phyloP scores from a whole-genome alignment of 2,113 vertebrate genomes.

The Chionodraco myersi region DNA sequence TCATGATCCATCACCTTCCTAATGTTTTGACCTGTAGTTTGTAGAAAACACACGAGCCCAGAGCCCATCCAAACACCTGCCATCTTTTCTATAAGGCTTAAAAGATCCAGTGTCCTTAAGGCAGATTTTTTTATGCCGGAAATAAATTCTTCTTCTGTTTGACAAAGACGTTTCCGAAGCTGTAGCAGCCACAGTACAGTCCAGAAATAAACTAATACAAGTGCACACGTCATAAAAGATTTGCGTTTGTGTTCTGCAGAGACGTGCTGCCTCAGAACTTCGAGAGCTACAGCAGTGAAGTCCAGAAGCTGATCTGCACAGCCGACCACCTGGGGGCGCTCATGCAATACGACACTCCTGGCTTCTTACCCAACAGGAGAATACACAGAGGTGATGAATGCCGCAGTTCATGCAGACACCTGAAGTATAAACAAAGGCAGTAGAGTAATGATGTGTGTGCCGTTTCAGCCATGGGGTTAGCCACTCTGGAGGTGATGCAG shows the following conservation, averaged over 20 bases:
- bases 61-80: background rate
- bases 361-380: slow-evolving; percentile 95
- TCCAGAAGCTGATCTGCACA: slow-evolving; percentile 93
- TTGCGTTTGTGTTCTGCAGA: slow-evolving; percentile 74
- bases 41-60: background rate
- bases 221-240: background rate
- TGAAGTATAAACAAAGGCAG: background rate
- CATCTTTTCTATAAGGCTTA: background rate
- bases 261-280: slow-evolving; percentile 96
- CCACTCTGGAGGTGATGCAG: slow-evolving; percentile 97
- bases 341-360: slow-evolving; percentile 97
- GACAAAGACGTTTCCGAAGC: background rate
- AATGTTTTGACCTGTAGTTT: background rate
- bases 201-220: background rate
- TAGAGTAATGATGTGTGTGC: background rate
- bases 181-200: background rate
- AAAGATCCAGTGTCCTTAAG: background rate
- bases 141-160: background rate
- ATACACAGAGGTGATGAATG: slow-evolving; percentile 91
- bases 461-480: slow-evolving; percentile 93
- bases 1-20: background rate
- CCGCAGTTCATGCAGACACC: background rate
- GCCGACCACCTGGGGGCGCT: slow-evolving; percentile 95
- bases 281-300: slow-evolving; percentile 91
- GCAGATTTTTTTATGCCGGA: background rate